Evolutionary conservation across 2,888 invertebrate species (phyloP), one percentile per base, ranked within the genome.

Genomic region (Caenorhabditis sulstoni): DNA sequence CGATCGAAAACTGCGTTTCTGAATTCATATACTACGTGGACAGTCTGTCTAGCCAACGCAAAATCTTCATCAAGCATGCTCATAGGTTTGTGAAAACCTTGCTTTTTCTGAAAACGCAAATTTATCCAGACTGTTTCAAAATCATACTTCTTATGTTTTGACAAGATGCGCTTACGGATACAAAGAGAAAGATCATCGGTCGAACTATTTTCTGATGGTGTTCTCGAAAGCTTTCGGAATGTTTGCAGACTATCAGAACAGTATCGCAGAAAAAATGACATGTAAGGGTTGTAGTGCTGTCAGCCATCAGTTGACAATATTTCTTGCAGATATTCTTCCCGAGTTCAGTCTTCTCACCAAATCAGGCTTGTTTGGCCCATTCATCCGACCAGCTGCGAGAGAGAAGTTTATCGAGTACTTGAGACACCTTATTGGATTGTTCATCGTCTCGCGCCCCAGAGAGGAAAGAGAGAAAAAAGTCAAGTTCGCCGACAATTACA

Each of bases 111-210:
- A 12, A 29, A 11, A 8, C 16, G n/a, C n/a, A 39, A 1, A n/a
- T 55, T 45, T 22, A 79, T 83, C 52, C 61, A 85, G 85, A 62
- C 44, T 84, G 9, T 85, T 85, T 47, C 85, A 85, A 81, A 83
- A 81, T 29, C 83, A 84, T 39, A 85, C 85, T 0, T 83, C 84
- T 7, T 81, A 82, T 29, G 83, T 85, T 3, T 45, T 85, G 29
- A 82, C 79, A 0, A 58, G 83, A 67, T 85, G 85, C 53, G 84
- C 82, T 11, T 85, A 84, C 57, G 85, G 85, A 47, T 75, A 83
- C 47, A 65, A 64, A 12, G 71, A 66, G 35, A 74, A 71, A 5
- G 70, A 71, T 29, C 79, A 80, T 52, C 23, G 23, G 5, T 16
- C 53, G 9, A 83, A 83, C 47, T 58, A 71, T 5, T 81, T 81